A percentile compares a stretch with the other conserved stretches of the same genome.
These are phyloP conservation scores for Clangula hyemalis DNA, from an alignment of 2,797 vertebrate genomes.

Conservation along the genomic window DNA sequence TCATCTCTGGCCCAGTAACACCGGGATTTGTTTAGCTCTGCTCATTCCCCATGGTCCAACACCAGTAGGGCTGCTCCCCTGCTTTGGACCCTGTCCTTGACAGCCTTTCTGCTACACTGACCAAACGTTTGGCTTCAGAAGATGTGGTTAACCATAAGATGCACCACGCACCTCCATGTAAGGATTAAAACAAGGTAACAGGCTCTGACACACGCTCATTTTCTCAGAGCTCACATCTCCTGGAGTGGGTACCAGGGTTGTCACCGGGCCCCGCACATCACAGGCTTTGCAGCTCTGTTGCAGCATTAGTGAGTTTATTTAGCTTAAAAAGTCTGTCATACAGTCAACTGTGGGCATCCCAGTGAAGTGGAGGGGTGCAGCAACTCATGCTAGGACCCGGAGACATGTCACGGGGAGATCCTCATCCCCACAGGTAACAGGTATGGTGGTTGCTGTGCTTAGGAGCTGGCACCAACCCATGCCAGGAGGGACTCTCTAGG, in stretches of 20 bases:
- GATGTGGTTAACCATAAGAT: not conserved
- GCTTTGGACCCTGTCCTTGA: not conserved
- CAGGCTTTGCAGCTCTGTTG: not conserved
- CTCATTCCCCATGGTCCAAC: not conserved
- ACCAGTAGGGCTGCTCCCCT: rapidly evolving
- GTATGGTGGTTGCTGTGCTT: not conserved
- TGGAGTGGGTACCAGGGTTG: not conserved
- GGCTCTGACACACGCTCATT: not conserved
- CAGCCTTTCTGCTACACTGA: not conserved
- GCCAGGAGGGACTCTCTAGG: not conserved
- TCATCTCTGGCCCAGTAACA: not conserved
- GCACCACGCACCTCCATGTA: rapidly evolving
- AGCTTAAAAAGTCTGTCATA: too few species aligned
- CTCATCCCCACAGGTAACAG: not conserved
- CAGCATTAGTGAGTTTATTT: not conserved
- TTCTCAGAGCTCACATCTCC: not conserved
- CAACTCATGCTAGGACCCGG: not conserved
- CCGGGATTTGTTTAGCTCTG: not conserved
- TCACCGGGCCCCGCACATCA: not conserved
- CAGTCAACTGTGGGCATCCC: not conserved
- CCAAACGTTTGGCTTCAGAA: not conserved
- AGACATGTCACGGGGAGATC: not conserved
- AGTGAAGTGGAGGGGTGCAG: not conserved
- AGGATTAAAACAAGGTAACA: not conserved
- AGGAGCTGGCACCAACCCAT: not conserved